Conservation (phyloP, 2,888 invertebrate species). For the Galerucella calmariensis region DNA sequence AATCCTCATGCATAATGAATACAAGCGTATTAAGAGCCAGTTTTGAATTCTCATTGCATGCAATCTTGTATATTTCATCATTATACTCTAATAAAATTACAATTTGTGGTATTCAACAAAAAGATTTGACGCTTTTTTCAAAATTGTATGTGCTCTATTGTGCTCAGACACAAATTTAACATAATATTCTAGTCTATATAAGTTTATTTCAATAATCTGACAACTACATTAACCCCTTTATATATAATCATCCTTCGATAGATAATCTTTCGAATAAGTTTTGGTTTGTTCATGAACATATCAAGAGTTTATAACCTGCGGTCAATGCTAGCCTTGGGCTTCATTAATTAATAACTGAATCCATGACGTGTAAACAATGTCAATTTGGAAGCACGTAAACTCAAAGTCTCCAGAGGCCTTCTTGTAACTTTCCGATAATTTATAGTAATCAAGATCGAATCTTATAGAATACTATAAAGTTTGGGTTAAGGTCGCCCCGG, state of each 20-base stretch:
- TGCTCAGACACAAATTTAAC: too few species aligned
- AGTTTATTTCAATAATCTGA: too few species aligned
- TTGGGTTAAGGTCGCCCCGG: constrained; percentile 15
- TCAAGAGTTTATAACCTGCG: background rate
- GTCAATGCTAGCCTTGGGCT: constrained; percentile 9
- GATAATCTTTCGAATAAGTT: constrained; percentile 10
- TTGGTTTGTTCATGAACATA: background rate
- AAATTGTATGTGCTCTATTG: too few species aligned
- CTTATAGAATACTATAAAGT: constrained; percentile 27
- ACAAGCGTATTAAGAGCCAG: too few species aligned
- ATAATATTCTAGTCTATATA: too few species aligned
- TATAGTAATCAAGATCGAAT: constrained; percentile 36
- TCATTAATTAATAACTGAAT: constrained; percentile 22
- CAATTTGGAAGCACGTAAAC: constrained; percentile 30
- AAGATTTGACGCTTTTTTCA: too few species aligned
- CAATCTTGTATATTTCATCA: too few species aligned
- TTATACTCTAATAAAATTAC: too few species aligned
- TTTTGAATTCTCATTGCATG: too few species aligned
- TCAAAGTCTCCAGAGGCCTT: constrained; percentile 26
- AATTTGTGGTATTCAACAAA: too few species aligned
- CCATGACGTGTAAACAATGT: constrained; percentile 33
- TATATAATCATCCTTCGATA: background rate
- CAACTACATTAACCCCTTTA: too few species aligned
- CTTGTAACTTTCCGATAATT: constrained; percentile 34
- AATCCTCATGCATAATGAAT: too few species aligned